Base-by-base conservation (phyloP, 2,888 invertebrate species). In the Noctua comes region DNA sequence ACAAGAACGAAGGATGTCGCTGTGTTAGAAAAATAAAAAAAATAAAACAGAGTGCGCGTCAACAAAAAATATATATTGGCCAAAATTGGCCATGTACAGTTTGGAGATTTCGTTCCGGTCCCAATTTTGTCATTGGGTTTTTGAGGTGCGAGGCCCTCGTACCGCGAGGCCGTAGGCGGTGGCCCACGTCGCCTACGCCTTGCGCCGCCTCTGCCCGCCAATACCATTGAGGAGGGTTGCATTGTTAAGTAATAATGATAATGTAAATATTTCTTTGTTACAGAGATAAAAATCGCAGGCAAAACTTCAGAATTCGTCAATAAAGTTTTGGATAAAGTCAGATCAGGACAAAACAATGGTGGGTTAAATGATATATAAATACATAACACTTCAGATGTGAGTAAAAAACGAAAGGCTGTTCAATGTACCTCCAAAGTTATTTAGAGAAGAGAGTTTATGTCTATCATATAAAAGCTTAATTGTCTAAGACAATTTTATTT, bases 271-370 rank as follows among this genome's bases (percentile, higher is more conserved):
- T 54, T 40, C 5, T 79, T 86, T 88, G 76, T 97, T 97, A 76
- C 97, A 98, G 99, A 98, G 96, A 96, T 98, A 74, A 98, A 98
- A 97, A 98, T 99, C 92, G 99, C 99, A 73, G 99, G 99, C 74
- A 97, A 98, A 90, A 98, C 99, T 70, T 99, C 99, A 21, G 99
- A 99, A 90, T 99, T 98, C 95, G 99, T 99, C 64, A 99, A 99
- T 95, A 98, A 98, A 95, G 98, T 99, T 80, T 96, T 99, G 95
- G 99, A 99, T 80, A 99, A 98, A 93, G 98, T 99, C 76, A 98
- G 98, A 95, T 96, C 97, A 82, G 99, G 99, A 54, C 98, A 98
- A 91, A 97, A 97, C 75, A 98, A 98, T 89, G 98, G 98, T 87
- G 98, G 98, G 74, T 96, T 98, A 85, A 98, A 98, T 90, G 98